Evolutionary conservation across 2,888 invertebrate genomes (phyloP).

Genomic region (Sericinus montela): DNA sequence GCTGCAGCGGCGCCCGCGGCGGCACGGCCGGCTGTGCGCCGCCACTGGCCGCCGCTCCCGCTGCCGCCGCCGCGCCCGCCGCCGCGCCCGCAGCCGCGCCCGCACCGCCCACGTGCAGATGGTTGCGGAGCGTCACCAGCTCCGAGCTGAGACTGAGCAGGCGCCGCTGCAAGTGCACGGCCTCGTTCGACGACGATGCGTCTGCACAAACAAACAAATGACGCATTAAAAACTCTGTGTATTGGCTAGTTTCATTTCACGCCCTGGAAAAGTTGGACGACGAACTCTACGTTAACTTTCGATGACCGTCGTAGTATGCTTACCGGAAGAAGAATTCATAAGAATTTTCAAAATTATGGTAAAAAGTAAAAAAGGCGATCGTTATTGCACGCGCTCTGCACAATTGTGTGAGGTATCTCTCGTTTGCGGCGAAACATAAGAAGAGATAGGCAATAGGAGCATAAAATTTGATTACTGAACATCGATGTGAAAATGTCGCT

Average conservation of each 20-base stretch:
- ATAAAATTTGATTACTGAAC: slow-evolving; percentile 9
- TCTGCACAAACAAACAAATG: slow-evolving; percentile 76
- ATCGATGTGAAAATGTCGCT: slow-evolving; percentile 4
- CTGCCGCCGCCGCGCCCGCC: slow-evolving; percentile 9
- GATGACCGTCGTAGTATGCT: not conserved
- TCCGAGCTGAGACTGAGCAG: slow-evolving; percentile 94
- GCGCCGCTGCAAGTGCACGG: slow-evolving; percentile 94
- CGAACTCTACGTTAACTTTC: too few relatives aligned
- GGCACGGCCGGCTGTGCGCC: slow-evolving; percentile 26
- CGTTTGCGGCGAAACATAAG: too few relatives aligned
- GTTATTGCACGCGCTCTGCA: not conserved
- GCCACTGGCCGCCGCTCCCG: slow-evolving; percentile 4
- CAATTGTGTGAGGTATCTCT: too few relatives aligned
- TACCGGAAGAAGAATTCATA: slow-evolving; percentile 5
- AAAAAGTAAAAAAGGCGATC: not conserved
- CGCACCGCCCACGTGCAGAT: slow-evolving; percentile 85
- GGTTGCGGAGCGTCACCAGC: slow-evolving; percentile 93
- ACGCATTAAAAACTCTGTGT: not conserved
- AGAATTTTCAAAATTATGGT: not conserved
- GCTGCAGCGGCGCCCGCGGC: slow-evolving; percentile 37
- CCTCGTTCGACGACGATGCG: slow-evolving; percentile 96
- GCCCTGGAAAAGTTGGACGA: too few relatives aligned
- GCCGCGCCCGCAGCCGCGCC: slow-evolving; percentile 26
- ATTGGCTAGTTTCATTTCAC: too few relatives aligned
- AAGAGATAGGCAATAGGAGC: slow-evolving; percentile 2